Percentiles rank a stretch among this genome's conserved stretches.
Evolutionary conservation across 2,797 vertebrate genomes (phyloP).

Genomic region (Leptodactylus fallax): DNA sequence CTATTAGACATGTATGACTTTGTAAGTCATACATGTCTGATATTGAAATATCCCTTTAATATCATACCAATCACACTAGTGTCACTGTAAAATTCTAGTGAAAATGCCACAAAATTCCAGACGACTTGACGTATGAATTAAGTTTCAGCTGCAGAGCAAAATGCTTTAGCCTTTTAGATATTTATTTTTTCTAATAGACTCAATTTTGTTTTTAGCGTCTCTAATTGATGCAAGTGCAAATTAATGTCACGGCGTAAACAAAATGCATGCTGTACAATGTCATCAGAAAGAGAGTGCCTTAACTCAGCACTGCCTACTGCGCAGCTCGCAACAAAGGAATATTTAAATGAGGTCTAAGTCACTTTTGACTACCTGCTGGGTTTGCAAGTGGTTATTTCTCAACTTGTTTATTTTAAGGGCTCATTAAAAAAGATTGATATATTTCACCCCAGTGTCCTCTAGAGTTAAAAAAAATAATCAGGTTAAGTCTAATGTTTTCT

Average conservation of each 20-base stretch:
- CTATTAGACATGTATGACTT: no score
- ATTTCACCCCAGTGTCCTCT: constrained; percentile 57
- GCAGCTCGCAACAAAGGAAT: constrained; percentile 29
- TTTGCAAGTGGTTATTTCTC: constrained; percentile 49
- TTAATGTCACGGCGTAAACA: constrained; percentile 21
- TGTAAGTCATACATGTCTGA: no score
- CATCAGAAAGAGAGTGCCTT: constrained; percentile 10
- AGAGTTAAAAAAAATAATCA: constrained; percentile 48
- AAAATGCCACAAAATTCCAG: background rate
- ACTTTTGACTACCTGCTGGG: constrained; percentile 57
- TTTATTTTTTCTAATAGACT: constrained; percentile 9
- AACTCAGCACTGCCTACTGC: constrained; percentile 37
- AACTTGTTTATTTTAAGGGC: constrained; percentile 54
- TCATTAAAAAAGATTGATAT: constrained; percentile 65
- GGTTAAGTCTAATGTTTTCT: constrained; percentile 52
- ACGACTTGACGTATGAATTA: background rate
- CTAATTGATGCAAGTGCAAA: constrained; percentile 24
- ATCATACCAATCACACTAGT: background rate
- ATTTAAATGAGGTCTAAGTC: constrained; percentile 54
- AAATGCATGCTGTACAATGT: constrained; percentile 32
- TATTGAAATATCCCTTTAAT: background rate
- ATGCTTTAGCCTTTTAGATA: background rate
- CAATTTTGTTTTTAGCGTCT: constrained; percentile 8
- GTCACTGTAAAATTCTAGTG: background rate
- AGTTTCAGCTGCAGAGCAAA: background rate